A percentile compares a stretch with the other conserved stretches of the same genome.
Evolutionary conservation across 2,888 invertebrate species (phyloP).

Genomic region (Drosophila mulleri): DNA sequence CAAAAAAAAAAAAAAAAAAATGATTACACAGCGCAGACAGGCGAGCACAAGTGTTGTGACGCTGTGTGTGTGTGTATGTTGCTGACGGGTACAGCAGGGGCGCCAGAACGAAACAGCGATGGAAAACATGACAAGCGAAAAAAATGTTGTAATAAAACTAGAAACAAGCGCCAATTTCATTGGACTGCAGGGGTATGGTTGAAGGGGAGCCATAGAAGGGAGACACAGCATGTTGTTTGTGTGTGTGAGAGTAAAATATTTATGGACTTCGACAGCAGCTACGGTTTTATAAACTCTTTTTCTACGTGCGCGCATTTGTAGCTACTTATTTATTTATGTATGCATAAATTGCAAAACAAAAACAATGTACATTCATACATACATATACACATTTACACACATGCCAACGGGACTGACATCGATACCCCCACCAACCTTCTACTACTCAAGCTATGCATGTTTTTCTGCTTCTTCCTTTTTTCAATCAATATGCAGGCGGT

Average conservation of each 20-base stretch:
- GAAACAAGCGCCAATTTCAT: slow-evolving; percentile 77
- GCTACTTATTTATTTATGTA: slow-evolving; percentile 57
- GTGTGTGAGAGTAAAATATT: slow-evolving; percentile 57
- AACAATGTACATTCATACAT: slow-evolving; percentile 26
- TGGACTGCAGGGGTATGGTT: slow-evolving; percentile 38
- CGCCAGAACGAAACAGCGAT: slow-evolving; percentile 66
- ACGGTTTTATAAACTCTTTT: slow-evolving; percentile 59
- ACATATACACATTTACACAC: slow-evolving; percentile 1
- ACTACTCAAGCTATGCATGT: slow-evolving; percentile 20
- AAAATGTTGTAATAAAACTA: slow-evolving; percentile 72
- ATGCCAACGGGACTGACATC: slow-evolving; percentile 31
- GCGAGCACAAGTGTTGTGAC: slow-evolving; percentile 29
- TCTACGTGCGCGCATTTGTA: slow-evolving; percentile 37
- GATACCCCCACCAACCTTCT: slow-evolving; percentile 9
- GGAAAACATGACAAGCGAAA: slow-evolving; percentile 70
- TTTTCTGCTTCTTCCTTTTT: slow-evolving; percentile 35
- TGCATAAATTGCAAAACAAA: slow-evolving; percentile 54
- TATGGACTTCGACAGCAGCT: slow-evolving; percentile 67
- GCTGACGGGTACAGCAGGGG: slow-evolving; percentile 65
- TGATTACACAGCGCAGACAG: slow-evolving; percentile 61
- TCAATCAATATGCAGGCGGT: slow-evolving; percentile 68
- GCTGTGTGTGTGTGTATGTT: slow-evolving; percentile 11
- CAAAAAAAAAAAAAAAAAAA: slow-evolving; percentile 23
- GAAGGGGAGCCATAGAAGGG: slow-evolving; percentile 3
- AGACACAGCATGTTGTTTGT: slow-evolving; percentile 11